Evolutionary conservation across 92 coral and sea anemone species (phyloP), one percentile per base, ranked within the genome.

Genomic region (Montipora capitata): DNA sequence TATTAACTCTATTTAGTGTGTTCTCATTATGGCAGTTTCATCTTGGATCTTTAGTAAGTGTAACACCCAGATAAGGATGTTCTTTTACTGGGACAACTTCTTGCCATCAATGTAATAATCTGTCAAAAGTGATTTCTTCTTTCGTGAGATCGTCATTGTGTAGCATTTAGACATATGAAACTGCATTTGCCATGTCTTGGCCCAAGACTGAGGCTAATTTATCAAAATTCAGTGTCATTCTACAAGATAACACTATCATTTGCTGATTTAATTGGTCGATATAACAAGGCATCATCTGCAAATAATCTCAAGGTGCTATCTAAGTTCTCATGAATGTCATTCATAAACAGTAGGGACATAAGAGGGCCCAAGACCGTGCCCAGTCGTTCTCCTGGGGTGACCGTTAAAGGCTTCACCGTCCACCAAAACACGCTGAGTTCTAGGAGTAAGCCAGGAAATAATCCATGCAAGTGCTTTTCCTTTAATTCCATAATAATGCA

Each of bases 21-120:
- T 63, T 91, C 56, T 87, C 81, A 7, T 80, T 48, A 70, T 88
- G 89, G 27, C 64, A 40, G 64, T 92, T 88, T 89, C 95, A 88
- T 49, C 77, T 40, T 41, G 82, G 81, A 17, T 88, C 74, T 15
- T 81, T 40, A 63, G 92, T 58, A 9, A 92, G 68, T 52, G 58
- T 76, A 72, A 74, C 73, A 10, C 89, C 88, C 38, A 87, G 59
- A 62, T 79, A 91, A 10, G 57, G 42, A 43, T 80, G 61, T 35
- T 86, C 85, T 4, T 18, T 13, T 7, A 68, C 95, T n/a, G 82
- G 80, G 93, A 38, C 66, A 76, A 40, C 44, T 27, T 51, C n/a
- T 56, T 15, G 16, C 69, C 69, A 77, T 77, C 69, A 10, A 93
- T 89, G 40, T 77, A 61, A 14, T 85, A 71, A 86, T 85, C 72